Evolutionary conservation across 2,113 vertebrate genomes (phyloP), one percentile per base, ranked within the genome.

Genomic region (Neodon shergylaensis): DNA sequence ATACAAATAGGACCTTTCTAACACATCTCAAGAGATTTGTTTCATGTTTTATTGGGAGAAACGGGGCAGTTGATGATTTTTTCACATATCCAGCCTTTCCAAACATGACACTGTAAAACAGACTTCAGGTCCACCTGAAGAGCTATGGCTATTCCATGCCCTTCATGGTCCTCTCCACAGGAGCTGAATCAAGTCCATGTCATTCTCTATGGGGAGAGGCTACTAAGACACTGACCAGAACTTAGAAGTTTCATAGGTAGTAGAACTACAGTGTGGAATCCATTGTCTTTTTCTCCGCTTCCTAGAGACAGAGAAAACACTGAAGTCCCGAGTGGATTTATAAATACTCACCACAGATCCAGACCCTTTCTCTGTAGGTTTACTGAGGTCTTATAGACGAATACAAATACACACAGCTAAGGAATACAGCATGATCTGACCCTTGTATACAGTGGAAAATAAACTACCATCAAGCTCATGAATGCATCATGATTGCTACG

Each of bases 1-100:
- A 83, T 95, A 47, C 87, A 94, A 91, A 94, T 91, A 78, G 95
- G 83, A 39, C 33, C 52, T 42, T 7, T 0, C 21, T 12, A 44
- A 89, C 33, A 83, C 36, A 44, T 58, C n/a, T 42, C 44, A 21
- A 82, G 44, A 61, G 86, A 74, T 58, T 31, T 84, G 3, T 31
- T 65, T 4, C 22, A 17, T 26, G 26, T 76, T 90, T 83, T 12
- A 10, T n/a, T 49, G n/a, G 61, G 11, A 89, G 16, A 91, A 66
- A 66, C 19, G 47, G 85, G 52, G 36, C 52, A 49, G 28, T 52
- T 10, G 54, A 84, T 49, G 54, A 70, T 61, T 52, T 78, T 83
- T 58, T 74, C 76, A 86, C 14, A 39, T 36, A 11, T 68, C 8
- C 5, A 39, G 19, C 10, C n/a, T 52, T 58, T 47, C 33, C 24